Evolutionary conservation across 2,113 vertebrate species (phyloP).

Genomic region (Triplophysa tibetana): DNA sequence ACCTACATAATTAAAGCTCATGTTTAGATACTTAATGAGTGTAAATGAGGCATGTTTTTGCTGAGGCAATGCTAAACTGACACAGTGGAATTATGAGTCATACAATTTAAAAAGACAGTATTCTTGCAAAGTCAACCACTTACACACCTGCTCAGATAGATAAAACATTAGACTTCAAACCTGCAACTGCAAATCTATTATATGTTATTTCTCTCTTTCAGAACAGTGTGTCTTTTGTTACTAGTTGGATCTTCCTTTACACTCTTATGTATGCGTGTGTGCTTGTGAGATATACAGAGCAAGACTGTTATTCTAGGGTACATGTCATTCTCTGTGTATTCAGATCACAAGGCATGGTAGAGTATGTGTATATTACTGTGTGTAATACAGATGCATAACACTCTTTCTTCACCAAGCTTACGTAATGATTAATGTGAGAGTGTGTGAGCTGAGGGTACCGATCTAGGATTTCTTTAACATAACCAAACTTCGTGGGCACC

Average conservation of each 20-base stretch:
- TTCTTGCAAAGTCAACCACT: neutral
- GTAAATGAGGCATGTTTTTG: slow-evolving; percentile 21
- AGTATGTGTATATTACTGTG: neutral
- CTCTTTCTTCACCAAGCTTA: slow-evolving; percentile 21
- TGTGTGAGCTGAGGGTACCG: slow-evolving; percentile 11
- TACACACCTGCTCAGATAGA: neutral
- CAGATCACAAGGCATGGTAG: neutral
- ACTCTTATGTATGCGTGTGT: neutral
- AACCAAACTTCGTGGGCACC: slow-evolving; percentile 8
- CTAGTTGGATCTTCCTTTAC: neutral
- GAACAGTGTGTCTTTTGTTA: neutral
- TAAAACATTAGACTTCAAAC: neutral
- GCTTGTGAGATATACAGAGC: neutral
- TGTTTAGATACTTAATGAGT: slow-evolving; percentile 6
- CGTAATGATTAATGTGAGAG: slow-evolving; percentile 26
- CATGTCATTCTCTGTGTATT: neutral
- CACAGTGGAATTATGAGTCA: neutral
- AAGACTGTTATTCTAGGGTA: neutral
- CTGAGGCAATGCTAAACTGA: slow-evolving; percentile 1
- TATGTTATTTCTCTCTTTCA: neutral
- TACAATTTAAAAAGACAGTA: neutral
- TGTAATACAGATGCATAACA: neutral
- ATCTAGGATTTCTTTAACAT: neutral
- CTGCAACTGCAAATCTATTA: neutral
- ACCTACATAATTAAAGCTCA: slow-evolving; percentile 6